Conservation (phyloP, 2,113 vertebrate species). For the Nerophis ophidion region DNA sequence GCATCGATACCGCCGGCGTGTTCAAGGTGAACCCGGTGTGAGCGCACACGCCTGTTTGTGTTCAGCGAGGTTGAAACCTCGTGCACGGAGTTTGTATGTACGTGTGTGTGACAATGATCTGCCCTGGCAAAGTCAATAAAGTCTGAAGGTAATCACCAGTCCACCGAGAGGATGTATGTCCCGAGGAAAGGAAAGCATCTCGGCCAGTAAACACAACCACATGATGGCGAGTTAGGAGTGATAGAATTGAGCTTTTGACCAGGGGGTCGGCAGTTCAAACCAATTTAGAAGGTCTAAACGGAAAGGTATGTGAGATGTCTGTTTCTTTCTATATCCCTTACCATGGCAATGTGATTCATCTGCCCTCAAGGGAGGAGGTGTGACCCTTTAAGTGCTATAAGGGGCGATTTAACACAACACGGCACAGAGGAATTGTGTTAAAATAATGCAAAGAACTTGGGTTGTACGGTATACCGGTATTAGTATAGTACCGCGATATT, state of each 20-base stretch:
- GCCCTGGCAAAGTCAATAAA: constrained; percentile 40
- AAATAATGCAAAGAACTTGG: no score
- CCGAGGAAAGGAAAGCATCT: constrained; percentile 26
- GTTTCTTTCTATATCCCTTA: constrained; percentile 18
- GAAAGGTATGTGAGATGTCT: constrained; percentile 13
- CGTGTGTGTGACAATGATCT: constrained; percentile 23
- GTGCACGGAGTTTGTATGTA: constrained; percentile 6
- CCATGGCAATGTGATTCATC: constrained; percentile 17
- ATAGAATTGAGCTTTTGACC: constrained; percentile 39
- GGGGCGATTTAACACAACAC: constrained; percentile 4
- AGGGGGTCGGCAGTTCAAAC: constrained; percentile 30
- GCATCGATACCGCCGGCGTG: constrained; percentile 41
- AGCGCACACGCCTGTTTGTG: constrained; percentile 9
- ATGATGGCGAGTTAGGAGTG: constrained; percentile 36
- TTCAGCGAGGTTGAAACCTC: background rate
- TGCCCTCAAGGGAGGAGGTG: constrained; percentile 14
- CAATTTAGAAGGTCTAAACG: constrained; percentile 28
- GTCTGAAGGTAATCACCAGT: constrained; percentile 44
- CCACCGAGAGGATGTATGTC: constrained; percentile 32
- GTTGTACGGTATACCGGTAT: no score
- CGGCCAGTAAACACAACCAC: constrained; percentile 31
- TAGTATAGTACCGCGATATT: no score
- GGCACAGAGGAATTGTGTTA: background rate
- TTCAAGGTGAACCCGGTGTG: constrained; percentile 43
- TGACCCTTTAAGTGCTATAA: constrained; percentile 10